Conservation (phyloP, 2,888 invertebrate species). For the Aphidius colemani region DNA sequence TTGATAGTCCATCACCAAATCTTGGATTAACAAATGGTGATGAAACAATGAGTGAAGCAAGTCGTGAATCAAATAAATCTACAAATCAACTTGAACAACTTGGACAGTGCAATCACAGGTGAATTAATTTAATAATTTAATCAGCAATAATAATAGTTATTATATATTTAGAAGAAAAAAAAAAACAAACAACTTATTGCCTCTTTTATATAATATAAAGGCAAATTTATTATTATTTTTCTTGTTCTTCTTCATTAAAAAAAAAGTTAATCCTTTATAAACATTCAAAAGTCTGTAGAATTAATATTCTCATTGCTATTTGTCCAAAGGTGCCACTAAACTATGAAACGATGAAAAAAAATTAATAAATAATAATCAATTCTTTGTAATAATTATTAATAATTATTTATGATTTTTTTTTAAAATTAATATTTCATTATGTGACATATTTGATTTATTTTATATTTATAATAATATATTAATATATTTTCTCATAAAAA, state of each 20-base stretch:
- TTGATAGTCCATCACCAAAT: constrained; percentile 65
- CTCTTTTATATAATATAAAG: constrained; percentile 14
- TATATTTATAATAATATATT: constrained; percentile 22
- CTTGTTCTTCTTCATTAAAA: neutral
- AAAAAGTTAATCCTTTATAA: neutral
- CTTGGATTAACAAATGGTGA: constrained; percentile 55
- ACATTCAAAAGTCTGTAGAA: constrained; percentile 26
- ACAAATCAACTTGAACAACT: constrained; percentile 42
- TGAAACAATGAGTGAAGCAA: constrained; percentile 55
- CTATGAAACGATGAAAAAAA: too few relatives aligned
- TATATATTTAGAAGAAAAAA: constrained; percentile 26
- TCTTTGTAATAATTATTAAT: neutral
- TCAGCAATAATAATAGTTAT: constrained; percentile 29
- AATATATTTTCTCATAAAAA: too few relatives aligned
- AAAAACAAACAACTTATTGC: constrained; percentile 21
- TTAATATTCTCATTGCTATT: constrained; percentile 34
- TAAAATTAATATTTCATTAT: constrained; percentile 14
- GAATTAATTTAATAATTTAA: constrained; percentile 34
- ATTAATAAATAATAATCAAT: too few relatives aligned
- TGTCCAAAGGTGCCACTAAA: constrained; percentile 38
- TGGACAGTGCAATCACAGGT: constrained; percentile 49
- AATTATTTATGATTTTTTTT: constrained; percentile 21
- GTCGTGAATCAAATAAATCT: constrained; percentile 42
- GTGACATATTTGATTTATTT: constrained; percentile 26
- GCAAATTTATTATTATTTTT: too few relatives aligned